Evolutionary conservation across 2,797 vertebrate genomes (phyloP).

Genomic region (Anguilla pacifica): DNA sequence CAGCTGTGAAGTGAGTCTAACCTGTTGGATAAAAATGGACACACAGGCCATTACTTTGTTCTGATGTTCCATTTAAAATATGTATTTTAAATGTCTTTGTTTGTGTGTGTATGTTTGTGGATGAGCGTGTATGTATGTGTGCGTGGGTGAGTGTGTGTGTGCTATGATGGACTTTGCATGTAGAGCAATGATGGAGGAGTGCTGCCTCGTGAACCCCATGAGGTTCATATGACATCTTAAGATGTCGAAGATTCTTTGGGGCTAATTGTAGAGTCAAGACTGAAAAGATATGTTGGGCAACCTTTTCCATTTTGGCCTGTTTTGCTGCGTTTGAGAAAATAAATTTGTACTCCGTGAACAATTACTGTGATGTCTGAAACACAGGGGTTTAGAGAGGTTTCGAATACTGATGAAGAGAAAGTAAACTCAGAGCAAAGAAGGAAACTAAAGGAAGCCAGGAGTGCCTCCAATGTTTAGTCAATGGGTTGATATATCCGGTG

Average conservation of each 20-base stretch:
- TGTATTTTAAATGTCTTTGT: too few relatives aligned
- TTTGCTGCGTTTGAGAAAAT: not conserved
- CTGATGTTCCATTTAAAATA: too few relatives aligned
- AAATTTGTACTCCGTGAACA: not conserved
- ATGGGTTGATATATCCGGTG: not conserved
- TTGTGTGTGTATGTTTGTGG: not conserved
- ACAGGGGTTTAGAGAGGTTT: not conserved
- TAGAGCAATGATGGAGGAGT: not conserved
- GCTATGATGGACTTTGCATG: not conserved
- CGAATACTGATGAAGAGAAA: not conserved
- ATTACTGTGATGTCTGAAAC: not conserved
- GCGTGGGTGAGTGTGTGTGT: not conserved
- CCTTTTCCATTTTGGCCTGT: not conserved
- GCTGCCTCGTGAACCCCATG: not conserved
- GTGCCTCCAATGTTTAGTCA: not conserved
- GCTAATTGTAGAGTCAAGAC: not conserved
- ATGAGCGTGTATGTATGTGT: too few relatives aligned
- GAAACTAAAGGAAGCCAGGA: not conserved
- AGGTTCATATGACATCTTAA: not conserved
- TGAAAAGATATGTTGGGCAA: not conserved
- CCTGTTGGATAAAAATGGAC: too few relatives aligned
- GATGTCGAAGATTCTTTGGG: not conserved
- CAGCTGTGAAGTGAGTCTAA: too few relatives aligned
- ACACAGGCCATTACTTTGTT: too few relatives aligned
- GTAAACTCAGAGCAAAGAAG: not conserved